Evolutionary conservation across 2,797 vertebrate species (phyloP).

Genomic region (Tamandua tetradactyla): DNA sequence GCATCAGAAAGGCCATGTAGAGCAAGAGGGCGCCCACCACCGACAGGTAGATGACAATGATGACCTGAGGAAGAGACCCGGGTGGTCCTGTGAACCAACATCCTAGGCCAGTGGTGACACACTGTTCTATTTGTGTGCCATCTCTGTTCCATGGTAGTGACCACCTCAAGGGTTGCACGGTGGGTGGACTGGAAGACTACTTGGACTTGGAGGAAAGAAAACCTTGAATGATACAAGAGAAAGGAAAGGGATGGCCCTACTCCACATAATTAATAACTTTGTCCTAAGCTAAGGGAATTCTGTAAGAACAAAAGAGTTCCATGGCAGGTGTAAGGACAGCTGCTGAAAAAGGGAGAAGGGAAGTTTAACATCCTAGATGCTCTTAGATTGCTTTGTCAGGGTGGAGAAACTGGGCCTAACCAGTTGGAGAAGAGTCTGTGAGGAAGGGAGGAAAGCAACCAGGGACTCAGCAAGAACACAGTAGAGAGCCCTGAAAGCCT

Average conservation of each 20-base stretch:
- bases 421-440: background rate
- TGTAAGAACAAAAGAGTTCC: background rate
- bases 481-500: background rate
- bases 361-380: background rate
- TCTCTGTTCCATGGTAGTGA: rapidly evolving
- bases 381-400: background rate
- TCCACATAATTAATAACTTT: background rate
- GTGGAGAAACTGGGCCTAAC: background rate
- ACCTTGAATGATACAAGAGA: background rate
- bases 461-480: background rate
- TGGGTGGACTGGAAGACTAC: background rate
- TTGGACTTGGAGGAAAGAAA: background rate
- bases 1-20: conserved; percentile 96
- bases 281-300: background rate
- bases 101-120: no score
- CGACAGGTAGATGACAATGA: conserved; percentile 95
- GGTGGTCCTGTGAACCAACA: background rate
- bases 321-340: background rate
- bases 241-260: background rate
- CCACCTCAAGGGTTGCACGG: background rate
- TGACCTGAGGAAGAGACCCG: conserved; percentile 85
- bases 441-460: background rate
- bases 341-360: background rate
- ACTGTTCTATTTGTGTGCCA: background rate
- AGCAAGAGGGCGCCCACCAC: conserved; percentile 95